Evolutionary conservation across 2,888 invertebrate genomes (phyloP).

Genomic region (Xylocampa areola): DNA sequence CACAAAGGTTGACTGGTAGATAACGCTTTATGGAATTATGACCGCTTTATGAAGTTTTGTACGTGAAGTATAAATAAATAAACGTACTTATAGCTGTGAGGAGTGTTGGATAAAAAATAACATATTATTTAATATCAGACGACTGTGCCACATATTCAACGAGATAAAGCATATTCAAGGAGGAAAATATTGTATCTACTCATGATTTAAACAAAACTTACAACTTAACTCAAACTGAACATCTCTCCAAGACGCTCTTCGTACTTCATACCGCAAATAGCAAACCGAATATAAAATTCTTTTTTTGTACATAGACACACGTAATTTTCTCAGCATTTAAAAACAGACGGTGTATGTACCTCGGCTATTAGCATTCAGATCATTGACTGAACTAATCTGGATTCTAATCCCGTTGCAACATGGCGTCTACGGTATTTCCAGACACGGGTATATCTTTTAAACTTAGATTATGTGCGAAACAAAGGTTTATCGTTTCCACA

Average conservation of each 20-base stretch:
- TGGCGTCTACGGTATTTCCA: conserved; percentile 77
- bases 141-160: no score
- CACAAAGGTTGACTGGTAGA: no score
- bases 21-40: no score
- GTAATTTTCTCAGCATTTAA: conserved; percentile 62
- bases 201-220: conserved; percentile 13
- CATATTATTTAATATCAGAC: no score
- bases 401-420: conserved; percentile 81
- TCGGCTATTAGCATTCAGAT: conserved; percentile 75
- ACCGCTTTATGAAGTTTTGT: no score
- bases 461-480: conserved; percentile 65
- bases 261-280: conserved; percentile 41
- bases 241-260: conserved; percentile 27
- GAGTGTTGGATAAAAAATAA: no score
- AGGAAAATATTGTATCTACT: conserved; percentile 20
- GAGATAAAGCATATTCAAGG: neutral
- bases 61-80: no score
- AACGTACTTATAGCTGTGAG: no score
- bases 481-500: conserved; percentile 50
- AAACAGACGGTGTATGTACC: conserved; percentile 52
- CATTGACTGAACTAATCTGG: conserved; percentile 77
- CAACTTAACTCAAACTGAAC: conserved; percentile 27
- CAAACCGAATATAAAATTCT: conserved; percentile 41
- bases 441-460: conserved; percentile 62
- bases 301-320: conserved; percentile 57